phyloP scores from a whole-genome alignment of 1,140 invertebrate genomes.

The Trichonephila inaurata region DNA sequence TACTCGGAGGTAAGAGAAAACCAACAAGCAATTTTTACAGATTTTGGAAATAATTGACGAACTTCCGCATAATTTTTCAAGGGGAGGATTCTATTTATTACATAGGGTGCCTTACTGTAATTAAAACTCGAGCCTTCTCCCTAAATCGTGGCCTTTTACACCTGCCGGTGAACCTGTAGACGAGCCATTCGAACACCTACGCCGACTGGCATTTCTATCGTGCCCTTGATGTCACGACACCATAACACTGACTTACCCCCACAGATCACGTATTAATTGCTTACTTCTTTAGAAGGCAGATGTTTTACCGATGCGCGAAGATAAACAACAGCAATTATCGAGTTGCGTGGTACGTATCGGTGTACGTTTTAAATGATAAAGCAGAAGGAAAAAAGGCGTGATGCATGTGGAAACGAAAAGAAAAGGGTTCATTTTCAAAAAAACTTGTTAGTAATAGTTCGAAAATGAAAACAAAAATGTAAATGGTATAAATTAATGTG shows the following conservation, averaged over 20 bases:
- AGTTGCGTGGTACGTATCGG: neutral
- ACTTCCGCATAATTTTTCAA: neutral
- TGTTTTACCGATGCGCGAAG: constrained; percentile 6
- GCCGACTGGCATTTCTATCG: neutral
- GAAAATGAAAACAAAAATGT: too few relatives aligned
- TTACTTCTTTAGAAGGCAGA: neutral
- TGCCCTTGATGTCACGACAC: neutral
- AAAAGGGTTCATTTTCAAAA: neutral
- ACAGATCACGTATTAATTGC: constrained; percentile 10
- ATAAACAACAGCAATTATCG: neutral
- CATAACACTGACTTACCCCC: neutral
- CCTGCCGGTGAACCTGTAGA: constrained; percentile 20
- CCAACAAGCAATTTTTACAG: too few relatives aligned
- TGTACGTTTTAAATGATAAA: neutral
- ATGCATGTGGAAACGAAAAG: neutral
- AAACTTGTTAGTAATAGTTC: neutral
- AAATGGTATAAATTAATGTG: too few relatives aligned
- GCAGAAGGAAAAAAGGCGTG: neutral
- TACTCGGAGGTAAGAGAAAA: too few relatives aligned
- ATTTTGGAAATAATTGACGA: neutral
- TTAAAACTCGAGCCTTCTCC: neutral
- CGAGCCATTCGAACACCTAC: constrained; percentile 9
- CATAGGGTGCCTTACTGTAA: neutral
- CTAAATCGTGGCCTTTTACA: constrained; percentile 16
- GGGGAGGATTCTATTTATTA: neutral